These are phyloP conservation scores for Chloroceryle aenea DNA, from an alignment of 2,113 vertebrate species.

Conservation along the genomic window DNA sequence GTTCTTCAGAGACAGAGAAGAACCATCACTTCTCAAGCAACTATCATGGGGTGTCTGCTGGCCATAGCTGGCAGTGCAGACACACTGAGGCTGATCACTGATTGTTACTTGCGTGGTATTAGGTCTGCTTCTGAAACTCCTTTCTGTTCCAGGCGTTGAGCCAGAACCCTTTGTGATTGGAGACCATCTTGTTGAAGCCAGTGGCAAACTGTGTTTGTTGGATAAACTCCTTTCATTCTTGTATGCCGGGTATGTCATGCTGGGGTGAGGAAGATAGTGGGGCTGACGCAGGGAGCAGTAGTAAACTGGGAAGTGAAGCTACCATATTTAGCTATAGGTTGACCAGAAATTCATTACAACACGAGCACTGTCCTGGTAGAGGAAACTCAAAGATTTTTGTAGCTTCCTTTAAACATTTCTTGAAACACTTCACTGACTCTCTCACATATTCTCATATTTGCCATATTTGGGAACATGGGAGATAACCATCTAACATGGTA, in stretches of 20 bases:
- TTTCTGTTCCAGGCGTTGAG: slow-evolving; percentile 84
- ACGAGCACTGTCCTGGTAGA: neutral
- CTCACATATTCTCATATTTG: neutral
- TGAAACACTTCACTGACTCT: neutral
- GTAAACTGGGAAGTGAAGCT: neutral
- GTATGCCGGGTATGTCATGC: slow-evolving; percentile 77
- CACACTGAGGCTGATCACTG: neutral
- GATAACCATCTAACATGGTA: neutral
- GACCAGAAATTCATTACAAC: neutral
- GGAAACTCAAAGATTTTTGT: neutral
- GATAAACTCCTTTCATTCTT: slow-evolving; percentile 86
- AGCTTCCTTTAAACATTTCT: neutral
- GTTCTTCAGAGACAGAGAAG: neutral
- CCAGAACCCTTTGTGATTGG: slow-evolving; percentile 94
- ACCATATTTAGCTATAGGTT: neutral
- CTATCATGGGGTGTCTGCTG: neutral
- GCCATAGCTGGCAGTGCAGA: neutral
- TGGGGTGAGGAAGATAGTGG: neutral
- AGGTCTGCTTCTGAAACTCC: neutral
- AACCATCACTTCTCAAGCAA: neutral
- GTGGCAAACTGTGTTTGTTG: slow-evolving; percentile 89
- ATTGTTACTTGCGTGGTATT: neutral
- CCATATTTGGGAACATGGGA: neutral
- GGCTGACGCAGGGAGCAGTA: neutral
- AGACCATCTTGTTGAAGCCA: slow-evolving; percentile 91